A percentile compares a stretch with the other conserved stretches of the same genome.
phyloP scores from a whole-genome alignment of 2,888 invertebrate species.

The Dioctria rufipes region DNA sequence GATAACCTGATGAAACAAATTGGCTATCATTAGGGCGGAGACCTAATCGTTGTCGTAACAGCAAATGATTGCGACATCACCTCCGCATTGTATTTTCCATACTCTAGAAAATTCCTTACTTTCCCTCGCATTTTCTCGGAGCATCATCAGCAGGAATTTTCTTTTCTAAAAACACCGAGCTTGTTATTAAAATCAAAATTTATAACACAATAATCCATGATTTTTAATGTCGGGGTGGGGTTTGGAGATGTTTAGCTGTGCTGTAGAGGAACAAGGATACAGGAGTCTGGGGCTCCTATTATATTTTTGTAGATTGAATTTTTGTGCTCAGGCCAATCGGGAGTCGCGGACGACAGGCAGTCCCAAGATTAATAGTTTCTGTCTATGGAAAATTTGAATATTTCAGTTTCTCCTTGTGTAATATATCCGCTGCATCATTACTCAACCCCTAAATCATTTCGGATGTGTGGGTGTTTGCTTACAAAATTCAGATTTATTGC shows the following conservation, averaged over 20 bases:
- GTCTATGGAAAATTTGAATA: slow-evolving; percentile 40
- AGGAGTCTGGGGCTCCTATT: too few relatives aligned
- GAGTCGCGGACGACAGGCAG: slow-evolving; percentile 4
- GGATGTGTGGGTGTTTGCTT: slow-evolving; percentile 37
- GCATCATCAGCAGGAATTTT: slow-evolving; percentile 56
- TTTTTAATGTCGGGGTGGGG: slow-evolving; percentile 41
- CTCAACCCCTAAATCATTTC: slow-evolving; percentile 35
- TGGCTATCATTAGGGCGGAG: slow-evolving; percentile 27
- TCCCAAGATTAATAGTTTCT: slow-evolving; percentile 34
- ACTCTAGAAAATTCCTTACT: neutral
- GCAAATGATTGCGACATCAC: slow-evolving; percentile 10
- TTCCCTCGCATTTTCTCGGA: neutral
- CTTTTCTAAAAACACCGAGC: slow-evolving; percentile 33
- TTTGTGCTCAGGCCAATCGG: slow-evolving; percentile 18
- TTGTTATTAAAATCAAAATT: slow-evolving; percentile 59
- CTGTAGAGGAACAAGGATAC: too few relatives aligned
- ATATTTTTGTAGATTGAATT: slow-evolving; percentile 22
- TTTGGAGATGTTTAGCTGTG: too few relatives aligned
- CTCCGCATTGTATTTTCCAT: neutral
- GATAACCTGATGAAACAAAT: slow-evolving; percentile 37
- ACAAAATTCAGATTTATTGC: slow-evolving; percentile 42
- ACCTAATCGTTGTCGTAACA: slow-evolving; percentile 31
- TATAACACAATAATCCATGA: slow-evolving; percentile 56
- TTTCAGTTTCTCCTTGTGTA: neutral
- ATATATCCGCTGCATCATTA: slow-evolving; percentile 35